Conservation (phyloP, 2,888 invertebrate species). For the Cosmorhoe ocellata region DNA sequence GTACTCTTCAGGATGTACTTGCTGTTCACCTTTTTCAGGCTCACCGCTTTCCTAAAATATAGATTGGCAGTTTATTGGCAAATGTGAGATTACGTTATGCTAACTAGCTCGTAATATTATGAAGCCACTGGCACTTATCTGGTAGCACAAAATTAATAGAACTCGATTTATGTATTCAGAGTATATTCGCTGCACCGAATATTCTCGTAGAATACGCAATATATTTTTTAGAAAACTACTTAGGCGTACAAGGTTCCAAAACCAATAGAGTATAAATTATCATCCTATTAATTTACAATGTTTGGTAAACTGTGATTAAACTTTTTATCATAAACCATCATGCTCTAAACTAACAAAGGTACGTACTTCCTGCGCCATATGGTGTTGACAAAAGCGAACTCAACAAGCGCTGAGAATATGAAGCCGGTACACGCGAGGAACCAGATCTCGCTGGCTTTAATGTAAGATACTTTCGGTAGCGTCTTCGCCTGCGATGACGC, state of each 20-base stretch:
- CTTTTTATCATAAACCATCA: slow-evolving; percentile 2
- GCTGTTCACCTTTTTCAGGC: slow-evolving; percentile 88
- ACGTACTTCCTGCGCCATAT: slow-evolving; percentile 92
- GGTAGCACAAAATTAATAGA: too few species aligned
- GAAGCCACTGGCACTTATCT: too few species aligned
- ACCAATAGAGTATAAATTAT: too few species aligned
- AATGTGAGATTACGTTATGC: too few species aligned
- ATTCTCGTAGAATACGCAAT: too few species aligned
- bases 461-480: slow-evolving; percentile 93
- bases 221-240: too few species aligned
- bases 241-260: too few species aligned
- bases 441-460: slow-evolving; percentile 95
- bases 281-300: slow-evolving; percentile 15
- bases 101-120: too few species aligned
- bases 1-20: slow-evolving; percentile 93
- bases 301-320: background rate
- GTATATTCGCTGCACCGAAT: too few species aligned
- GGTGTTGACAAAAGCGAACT: slow-evolving; percentile 94
- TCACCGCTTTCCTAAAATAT: slow-evolving; percentile 85
- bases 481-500: slow-evolving; percentile 93
- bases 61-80: too few species aligned
- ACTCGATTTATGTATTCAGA: too few species aligned
- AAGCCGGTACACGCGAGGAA: slow-evolving; percentile 92
- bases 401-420: slow-evolving; percentile 92
- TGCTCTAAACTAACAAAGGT: background rate